Base-by-base conservation (phyloP, 2,888 invertebrate genomes). In the Carabus problematicus region DNA sequence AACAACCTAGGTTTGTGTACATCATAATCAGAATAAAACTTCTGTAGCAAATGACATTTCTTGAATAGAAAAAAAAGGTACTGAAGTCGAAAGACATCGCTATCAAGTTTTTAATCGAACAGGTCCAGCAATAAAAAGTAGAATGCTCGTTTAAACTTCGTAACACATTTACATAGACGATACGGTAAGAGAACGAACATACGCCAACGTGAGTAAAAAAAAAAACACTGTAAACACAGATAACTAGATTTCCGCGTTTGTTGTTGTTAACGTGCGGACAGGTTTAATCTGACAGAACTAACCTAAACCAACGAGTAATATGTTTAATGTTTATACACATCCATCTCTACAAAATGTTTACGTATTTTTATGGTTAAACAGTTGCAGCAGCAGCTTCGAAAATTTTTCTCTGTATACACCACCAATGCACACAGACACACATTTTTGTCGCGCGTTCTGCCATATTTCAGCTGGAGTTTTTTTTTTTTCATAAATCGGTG, bases 241-340 rank as follows among this genome's bases (percentile, higher is more conserved):
- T 62, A 62, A 62, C 47, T 62, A 64, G 29, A 64, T 64, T 56
- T 64, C 64, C 64, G 45, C 56, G 47, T 64, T 64, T 64, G 64
- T 64, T 64, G 55, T 64, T 64, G 43, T 61, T 45, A 14, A 29
- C 43, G 55, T 18, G 52, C 16, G 9, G 42, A 58, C 58, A 58
- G 41, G 12, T 52, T 63, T 63, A 55, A 64, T 55, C 43, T 56
- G 43, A 55, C 58, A 66, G 49, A 60, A 67, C 67, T 67, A 67
- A 67, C 67, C 67, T 67, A 60, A 67, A 67, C 67, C 67, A 67
- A 67, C 54, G 40, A 12, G 60, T 60, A 60, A 67, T 67, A 66
- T 58, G 66, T 64, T 64, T 66, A 67, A 60, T 67, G 60, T 67
- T 67, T 67, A 67, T 39, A 45, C 18, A 60, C 40, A 52, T 29